phyloP scores from a whole-genome alignment of 1,140 invertebrate genomes.

The Drosophila subobscura region DNA sequence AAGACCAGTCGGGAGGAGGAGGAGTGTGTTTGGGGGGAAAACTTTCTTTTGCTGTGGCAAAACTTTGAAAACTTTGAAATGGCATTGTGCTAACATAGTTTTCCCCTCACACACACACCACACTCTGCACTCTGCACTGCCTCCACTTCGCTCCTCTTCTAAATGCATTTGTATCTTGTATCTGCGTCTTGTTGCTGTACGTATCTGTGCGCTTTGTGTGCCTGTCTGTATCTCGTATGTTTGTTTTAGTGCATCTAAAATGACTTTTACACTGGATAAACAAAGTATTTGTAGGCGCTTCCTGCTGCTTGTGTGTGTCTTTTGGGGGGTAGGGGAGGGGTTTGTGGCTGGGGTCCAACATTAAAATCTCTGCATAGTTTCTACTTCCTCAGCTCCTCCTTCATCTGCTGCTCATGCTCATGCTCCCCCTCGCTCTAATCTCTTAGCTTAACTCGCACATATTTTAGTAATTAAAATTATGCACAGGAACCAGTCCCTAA shows the following conservation, averaged over 20 bases:
- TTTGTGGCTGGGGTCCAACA: constrained; percentile 4
- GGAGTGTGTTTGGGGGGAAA: constrained; percentile 23
- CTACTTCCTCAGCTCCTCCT: not conserved
- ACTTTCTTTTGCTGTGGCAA: constrained; percentile 41
- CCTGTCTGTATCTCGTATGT: constrained; percentile 28
- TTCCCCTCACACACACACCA: constrained; percentile 2
- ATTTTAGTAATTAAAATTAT: constrained; percentile 82
- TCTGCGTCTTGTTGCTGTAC: constrained; percentile 16
- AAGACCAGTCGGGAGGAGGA: constrained; percentile 24
- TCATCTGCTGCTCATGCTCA: not conserved
- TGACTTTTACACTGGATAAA: constrained; percentile 77
- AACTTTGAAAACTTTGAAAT: constrained; percentile 56
- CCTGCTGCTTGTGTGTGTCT: constrained; percentile 5
- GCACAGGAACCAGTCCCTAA: constrained; percentile 82
- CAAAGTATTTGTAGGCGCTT: constrained; percentile 61
- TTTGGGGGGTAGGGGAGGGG: no score
- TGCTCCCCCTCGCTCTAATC: constrained; percentile 27
- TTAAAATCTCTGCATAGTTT: constrained; percentile 13
- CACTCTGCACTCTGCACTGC: no score
- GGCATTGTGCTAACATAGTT: constrained; percentile 38
- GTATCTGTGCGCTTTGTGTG: not conserved
- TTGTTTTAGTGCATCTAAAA: constrained; percentile 73
- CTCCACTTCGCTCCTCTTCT: not conserved
- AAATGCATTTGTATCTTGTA: constrained; percentile 51
- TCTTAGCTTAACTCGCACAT: constrained; percentile 71